Base-by-base conservation (phyloP, 2,888 invertebrate species). In the Pristionchus mayeri region DNA sequence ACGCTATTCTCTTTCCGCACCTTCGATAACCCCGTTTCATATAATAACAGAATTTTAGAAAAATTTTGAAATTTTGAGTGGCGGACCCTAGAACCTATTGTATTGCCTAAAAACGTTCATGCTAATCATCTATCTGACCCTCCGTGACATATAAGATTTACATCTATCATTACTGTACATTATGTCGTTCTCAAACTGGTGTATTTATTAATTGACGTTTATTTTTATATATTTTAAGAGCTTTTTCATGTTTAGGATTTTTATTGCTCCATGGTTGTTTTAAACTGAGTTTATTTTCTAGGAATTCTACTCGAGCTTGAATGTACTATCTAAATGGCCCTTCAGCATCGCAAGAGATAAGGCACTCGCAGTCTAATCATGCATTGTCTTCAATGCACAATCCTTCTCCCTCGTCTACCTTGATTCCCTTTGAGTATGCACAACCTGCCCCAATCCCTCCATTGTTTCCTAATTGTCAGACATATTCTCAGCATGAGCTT, bases 381-480 rank as follows among this genome's bases (percentile, higher is more conserved):
- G 37, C n/a, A 21, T 34, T 37, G n/a, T n/a, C 37, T n/a, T 40
- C 37, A 3, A 37, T 18, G n/a, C 40, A 60, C 11, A 30, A n/a
- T 40, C 37, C 71, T 97, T 97, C 97, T 97, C 44, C 71, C 7
- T 71, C 71, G 4, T 21, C 71, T 97, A 97, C 97, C 97, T 40
- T 71, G 3, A 18, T 44, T 21, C n/a, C 71, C 37, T n/a, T 44
- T 6, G 40, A n/a, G 16, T 44, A 21, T 40, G n/a, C 71, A 2
- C 57, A 21, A 6, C 21, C 57, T 57, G 7, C 57, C 21, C 21
- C 7, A 7, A 6, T 57, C 7, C 9, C 24, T 57, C 57, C 57
- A 21, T 24, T 18, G 18, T 60, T 11, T 30, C 30, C 11, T 1
- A 60, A 60, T 60, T 13, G 7, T 44, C 27, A 60, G 60, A 30